A percentile compares a stretch with the other conserved stretches of the same genome.
Evolutionary conservation across 1,140 invertebrate genomes (phyloP).

Genomic region (Megalopta genalis): DNA sequence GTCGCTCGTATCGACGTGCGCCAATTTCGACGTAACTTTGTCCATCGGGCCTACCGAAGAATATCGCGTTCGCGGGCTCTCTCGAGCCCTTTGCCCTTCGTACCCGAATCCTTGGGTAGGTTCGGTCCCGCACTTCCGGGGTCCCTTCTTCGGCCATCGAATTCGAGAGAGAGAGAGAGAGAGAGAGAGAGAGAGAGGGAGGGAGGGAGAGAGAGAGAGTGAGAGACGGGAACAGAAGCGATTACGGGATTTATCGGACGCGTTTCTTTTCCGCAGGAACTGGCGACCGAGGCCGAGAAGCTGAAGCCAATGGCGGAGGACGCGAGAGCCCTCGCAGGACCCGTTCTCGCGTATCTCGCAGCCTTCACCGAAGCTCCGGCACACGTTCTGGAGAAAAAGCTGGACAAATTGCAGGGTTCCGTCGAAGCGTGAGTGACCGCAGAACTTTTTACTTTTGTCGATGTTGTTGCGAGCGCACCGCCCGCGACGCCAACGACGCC

Average conservation of each 20-base stretch:
- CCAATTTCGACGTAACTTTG: no score
- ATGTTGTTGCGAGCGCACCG: neutral
- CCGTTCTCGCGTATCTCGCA: slow-evolving; percentile 83
- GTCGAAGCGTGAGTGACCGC: slow-evolving; percentile 83
- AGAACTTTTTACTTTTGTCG: neutral
- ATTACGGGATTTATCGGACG: neutral
- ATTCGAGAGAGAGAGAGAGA: no score
- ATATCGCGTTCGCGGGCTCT: no score
- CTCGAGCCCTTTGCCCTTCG: no score
- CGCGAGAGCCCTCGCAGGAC: slow-evolving; percentile 76
- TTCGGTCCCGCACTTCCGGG: no score
- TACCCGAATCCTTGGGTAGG: no score
- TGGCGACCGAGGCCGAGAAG: slow-evolving; percentile 83
- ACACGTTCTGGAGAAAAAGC: slow-evolving; percentile 80
- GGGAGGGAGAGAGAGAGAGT: no score
- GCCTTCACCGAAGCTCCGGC: slow-evolving; percentile 82
- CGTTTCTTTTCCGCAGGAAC: slow-evolving; percentile 78
- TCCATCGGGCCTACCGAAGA: no score
- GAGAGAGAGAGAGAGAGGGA: no score
- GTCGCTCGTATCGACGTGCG: no score
- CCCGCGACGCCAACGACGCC: neutral
- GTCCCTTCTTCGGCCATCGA: no score
- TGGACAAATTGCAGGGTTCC: slow-evolving; percentile 81
- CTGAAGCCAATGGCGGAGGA: slow-evolving; percentile 78
- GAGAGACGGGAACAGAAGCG: no score